Evolutionary conservation across 2,888 invertebrate genomes (phyloP).

Genomic region (Phytoseiulus persimilis): DNA sequence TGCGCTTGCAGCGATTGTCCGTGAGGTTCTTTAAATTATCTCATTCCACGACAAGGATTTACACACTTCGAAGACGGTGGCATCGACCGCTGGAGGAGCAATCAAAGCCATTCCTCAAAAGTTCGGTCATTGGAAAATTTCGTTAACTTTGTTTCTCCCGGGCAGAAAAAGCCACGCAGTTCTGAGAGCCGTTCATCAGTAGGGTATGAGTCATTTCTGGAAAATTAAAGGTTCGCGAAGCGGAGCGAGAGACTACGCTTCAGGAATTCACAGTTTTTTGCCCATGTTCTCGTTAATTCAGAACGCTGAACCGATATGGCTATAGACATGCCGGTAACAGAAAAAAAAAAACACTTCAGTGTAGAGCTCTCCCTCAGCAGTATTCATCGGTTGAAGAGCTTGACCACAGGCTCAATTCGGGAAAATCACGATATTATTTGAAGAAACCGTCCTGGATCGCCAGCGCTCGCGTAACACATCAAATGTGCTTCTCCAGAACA

Average conservation of each 20-base stretch:
- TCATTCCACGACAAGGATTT: neutral
- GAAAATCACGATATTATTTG: too few relatives aligned
- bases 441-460: too few relatives aligned
- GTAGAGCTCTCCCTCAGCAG: neutral
- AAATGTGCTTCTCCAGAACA: too few relatives aligned
- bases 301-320: neutral
- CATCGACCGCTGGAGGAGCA: neutral
- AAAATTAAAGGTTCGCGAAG: neutral
- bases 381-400: neutral
- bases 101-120: neutral
- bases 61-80: neutral
- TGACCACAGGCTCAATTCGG: neutral
- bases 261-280: neutral
- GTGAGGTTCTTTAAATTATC: neutral
- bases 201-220: neutral
- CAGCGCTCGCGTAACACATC: too few relatives aligned
- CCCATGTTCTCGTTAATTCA: neutral
- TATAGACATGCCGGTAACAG: neutral
- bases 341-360: neutral
- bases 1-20: neutral
- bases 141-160: neutral
- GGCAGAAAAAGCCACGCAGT: neutral
- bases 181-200: neutral
- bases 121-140: neutral
- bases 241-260: neutral